phyloP scores from a whole-genome alignment of 2,797 vertebrate species.

The Helostoma temminkii region DNA sequence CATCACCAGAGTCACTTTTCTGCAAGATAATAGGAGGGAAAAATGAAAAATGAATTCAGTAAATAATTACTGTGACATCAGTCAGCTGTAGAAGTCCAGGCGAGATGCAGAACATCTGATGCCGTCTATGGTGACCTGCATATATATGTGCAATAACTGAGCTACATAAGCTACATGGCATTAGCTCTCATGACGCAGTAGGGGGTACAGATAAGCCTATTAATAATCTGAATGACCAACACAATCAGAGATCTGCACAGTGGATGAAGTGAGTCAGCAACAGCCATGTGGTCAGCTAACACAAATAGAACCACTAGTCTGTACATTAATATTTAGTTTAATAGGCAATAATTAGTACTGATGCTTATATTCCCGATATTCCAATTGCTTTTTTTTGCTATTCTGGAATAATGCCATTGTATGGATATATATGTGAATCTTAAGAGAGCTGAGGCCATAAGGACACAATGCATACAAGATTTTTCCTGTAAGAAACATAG shows the following conservation, averaged over 20 bases:
- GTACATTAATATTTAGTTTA: neutral
- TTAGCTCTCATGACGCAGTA: slow-evolving; percentile 46
- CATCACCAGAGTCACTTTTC: slow-evolving; percentile 89
- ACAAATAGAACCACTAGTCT: slow-evolving; percentile 1
- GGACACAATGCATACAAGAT: too few relatives aligned
- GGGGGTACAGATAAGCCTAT: slow-evolving; percentile 45
- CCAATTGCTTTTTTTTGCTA: too few relatives aligned
- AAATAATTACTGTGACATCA: too few relatives aligned
- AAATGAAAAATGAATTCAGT: too few relatives aligned
- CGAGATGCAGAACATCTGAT: neutral
- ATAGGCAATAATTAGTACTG: neutral
- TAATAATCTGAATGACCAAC: slow-evolving; percentile 47
- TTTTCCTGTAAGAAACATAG: neutral
- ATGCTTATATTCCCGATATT: too few relatives aligned
- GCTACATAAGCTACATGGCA: slow-evolving; percentile 22
- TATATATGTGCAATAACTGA: neutral
- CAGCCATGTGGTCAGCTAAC: neutral
- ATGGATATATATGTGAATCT: too few relatives aligned
- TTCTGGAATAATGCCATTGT: neutral
- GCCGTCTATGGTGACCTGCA: neutral
- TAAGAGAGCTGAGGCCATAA: too few relatives aligned
- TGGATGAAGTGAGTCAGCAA: slow-evolving; percentile 41
- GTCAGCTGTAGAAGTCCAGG: neutral
- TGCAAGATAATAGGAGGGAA: slow-evolving; percentile 55
- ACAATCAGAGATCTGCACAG: slow-evolving; percentile 28